Percentiles rank a stretch among this genome's conserved stretches.
phyloP scores from a whole-genome alignment of 2,888 invertebrate species.

The Hypomecis atomaria region DNA sequence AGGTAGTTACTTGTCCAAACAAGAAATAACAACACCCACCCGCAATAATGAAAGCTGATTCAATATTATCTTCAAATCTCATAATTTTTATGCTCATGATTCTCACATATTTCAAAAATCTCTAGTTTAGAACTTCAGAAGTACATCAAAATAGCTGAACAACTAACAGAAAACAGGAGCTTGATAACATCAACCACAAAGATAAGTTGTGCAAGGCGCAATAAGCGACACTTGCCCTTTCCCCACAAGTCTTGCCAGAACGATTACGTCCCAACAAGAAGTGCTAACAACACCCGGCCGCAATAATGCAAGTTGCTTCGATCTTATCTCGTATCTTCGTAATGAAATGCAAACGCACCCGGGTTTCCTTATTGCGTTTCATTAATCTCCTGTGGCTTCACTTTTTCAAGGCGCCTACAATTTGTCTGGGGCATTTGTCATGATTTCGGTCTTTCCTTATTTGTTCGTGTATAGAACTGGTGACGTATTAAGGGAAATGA shows the following conservation, averaged over 20 bases:
- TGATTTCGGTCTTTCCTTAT: constrained; percentile 60
- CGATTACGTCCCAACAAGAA: constrained; percentile 21
- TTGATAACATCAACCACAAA: not conserved
- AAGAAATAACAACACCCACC: too few relatives aligned
- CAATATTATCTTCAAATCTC: too few relatives aligned
- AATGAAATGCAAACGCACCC: constrained; percentile 74
- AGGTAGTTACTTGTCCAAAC: too few relatives aligned
- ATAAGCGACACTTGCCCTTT: constrained; percentile 5
- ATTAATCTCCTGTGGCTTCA: constrained; percentile 73
- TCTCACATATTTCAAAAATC: too few relatives aligned
- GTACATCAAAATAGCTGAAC: not conserved
- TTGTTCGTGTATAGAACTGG: constrained; percentile 49
- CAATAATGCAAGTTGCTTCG: constrained; percentile 37
- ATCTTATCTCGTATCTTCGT: constrained; percentile 46
- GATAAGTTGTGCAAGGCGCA: not conserved
- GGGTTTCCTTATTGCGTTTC: constrained; percentile 62
- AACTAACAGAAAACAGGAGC: not conserved
- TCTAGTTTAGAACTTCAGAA: too few relatives aligned
- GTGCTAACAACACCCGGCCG: constrained; percentile 18
- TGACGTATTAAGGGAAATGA: constrained; percentile 37
- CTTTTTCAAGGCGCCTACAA: constrained; percentile 71
- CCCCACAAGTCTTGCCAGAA: constrained; percentile 6
- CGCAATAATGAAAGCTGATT: too few relatives aligned
- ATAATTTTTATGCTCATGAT: too few relatives aligned
- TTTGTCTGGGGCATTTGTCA: constrained; percentile 70